Base-by-base conservation (phyloP, 2,888 invertebrate genomes). In the Proisotoma minuta region DNA sequence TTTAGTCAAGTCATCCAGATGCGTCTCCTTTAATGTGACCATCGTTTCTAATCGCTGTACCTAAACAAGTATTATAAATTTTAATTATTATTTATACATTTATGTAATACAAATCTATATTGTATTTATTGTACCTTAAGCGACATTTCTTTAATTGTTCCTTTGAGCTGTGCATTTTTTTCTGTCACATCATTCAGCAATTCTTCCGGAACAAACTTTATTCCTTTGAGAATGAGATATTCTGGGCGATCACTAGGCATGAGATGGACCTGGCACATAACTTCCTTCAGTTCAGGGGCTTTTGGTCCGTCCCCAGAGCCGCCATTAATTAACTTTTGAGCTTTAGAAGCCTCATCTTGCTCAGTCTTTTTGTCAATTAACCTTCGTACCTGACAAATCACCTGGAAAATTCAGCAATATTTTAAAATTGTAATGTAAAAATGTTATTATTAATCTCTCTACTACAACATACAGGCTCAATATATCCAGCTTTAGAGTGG, bases 401-500 rank as follows among this genome's bases (percentile, higher is more conserved):
- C 52, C 60, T 60, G 43, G 1, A 26, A 24, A 12, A 18, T 8
- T n/a, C 15, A 27, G 29, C 10, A 34, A 56, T 40, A 20, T 22
- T 15, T 12, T 18, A 20, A 12, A 29, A 20, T 34, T 22, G 10
- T 34, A 20, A 29, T 28, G 28, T 28, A 53, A 3, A 53, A 20
- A 12, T 8, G 48, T 47, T 15, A n/a, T n/a, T n/a, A 5, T 40
- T 50, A 18, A 3, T 50, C 24, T 50, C 24, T 34, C 23, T 20
- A 20, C 8, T n/a, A 68, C n/a, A n/a, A n/a, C n/a, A n/a, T n/a
- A n/a, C 68, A 26, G 56, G 53, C 24, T 70, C 70, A 34, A 70
- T 66, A 10, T 10, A 63, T 1, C 63, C 65, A 1, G 59, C 58
- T 40, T 63, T 68, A 5, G 63, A 50, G 2, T 58, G 57, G 15